These are phyloP conservation scores for Stegodyphus mimosarum DNA, from an alignment of 1,140 invertebrate genomes.

Conservation along the genomic window DNA sequence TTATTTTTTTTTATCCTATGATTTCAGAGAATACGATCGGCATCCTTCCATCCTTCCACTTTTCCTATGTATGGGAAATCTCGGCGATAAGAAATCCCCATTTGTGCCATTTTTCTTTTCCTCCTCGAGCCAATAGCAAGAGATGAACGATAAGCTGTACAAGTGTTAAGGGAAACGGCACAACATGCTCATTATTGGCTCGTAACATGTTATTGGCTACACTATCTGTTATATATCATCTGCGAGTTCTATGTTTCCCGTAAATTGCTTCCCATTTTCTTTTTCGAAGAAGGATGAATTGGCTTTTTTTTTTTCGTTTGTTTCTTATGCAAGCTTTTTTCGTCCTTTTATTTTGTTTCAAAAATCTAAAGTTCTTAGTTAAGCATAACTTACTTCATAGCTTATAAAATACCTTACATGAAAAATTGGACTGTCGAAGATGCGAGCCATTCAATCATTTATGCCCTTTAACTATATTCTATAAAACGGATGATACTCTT, in stretches of 20 bases:
- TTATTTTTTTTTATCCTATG: no score
- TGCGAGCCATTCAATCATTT: no score
- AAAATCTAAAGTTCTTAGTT: no score
- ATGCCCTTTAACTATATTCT: no score
- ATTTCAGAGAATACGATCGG: no score
- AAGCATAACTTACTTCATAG: no score
- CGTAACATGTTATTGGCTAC: slow-evolving; percentile 59
- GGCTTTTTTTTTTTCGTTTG: no score
- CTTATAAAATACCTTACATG: no score
- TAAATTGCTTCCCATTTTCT: slow-evolving; percentile 36
- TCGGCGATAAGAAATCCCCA: slow-evolving; percentile 14
- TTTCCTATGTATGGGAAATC: slow-evolving; percentile 19
- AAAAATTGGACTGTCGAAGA: no score
- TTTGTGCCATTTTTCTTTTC: not conserved
- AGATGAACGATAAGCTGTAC: slow-evolving; percentile 43
- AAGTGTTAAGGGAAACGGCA: slow-evolving; percentile 53
- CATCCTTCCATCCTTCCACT: not conserved
- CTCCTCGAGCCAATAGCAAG: not conserved
- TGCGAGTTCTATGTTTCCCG: slow-evolving; percentile 43
- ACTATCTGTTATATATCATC: slow-evolving; percentile 56
- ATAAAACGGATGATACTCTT: no score
- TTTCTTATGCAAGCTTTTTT: no score
- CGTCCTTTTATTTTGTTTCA: no score
- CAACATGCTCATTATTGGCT: slow-evolving; percentile 57
- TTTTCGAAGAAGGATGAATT: not conserved